phyloP scores from a whole-genome alignment of 2,113 vertebrate genomes.

The Hemiprocne comata region DNA sequence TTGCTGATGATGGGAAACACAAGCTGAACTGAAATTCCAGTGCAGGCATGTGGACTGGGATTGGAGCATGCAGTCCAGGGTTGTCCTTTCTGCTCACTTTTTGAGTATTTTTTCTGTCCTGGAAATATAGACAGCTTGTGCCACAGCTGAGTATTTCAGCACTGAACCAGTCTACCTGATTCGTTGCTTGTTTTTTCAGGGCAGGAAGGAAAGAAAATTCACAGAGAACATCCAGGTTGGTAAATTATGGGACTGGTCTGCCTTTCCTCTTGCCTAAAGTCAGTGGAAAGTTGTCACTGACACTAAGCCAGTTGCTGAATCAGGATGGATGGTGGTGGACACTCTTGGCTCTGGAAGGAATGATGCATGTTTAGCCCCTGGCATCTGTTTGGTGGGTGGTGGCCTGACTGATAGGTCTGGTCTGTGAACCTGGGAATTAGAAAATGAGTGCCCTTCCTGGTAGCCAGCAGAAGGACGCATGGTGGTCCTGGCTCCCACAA shows the following conservation, averaged over 20 bases:
- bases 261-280: neutral
- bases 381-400: accelerated
- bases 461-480: neutral
- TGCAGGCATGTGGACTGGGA: neutral
- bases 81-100: neutral
- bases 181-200: neutral
- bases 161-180: neutral
- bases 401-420: neutral
- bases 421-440: neutral
- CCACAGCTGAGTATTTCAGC: neutral
- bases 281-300: neutral
- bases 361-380: neutral
- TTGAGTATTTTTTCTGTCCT: accelerated
- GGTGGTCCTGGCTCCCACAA: neutral
- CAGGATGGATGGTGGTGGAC: neutral
- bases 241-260: neutral
- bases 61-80: accelerated
- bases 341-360: neutral
- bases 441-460: neutral
- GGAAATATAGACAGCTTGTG: neutral
- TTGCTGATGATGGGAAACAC: neutral
- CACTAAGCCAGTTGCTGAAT: neutral
- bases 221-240: neutral
- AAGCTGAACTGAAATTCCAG: neutral
- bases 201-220: neutral